Evolutionary conservation across 2,888 invertebrate genomes (phyloP).

Genomic region (Sabellastarte sp.): DNA sequence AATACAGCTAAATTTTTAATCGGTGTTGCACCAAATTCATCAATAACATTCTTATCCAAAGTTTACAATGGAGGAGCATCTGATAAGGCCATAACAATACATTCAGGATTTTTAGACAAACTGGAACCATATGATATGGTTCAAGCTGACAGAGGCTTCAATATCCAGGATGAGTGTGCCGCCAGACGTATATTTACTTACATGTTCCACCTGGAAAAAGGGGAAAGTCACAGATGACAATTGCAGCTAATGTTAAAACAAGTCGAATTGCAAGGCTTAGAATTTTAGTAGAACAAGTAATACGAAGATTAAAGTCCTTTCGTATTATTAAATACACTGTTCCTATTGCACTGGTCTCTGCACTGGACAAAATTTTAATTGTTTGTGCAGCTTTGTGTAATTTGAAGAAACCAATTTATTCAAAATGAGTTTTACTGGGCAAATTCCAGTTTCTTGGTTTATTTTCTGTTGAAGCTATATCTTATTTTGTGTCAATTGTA

Average conservation of each 20-base stretch:
- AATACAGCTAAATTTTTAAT: conserved; percentile 14
- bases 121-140: conserved; percentile 4
- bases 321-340: conserved; percentile 1
- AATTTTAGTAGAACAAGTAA: conserved; percentile 9
- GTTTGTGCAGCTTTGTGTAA: conserved; percentile 5
- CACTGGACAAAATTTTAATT: background rate
- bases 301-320: conserved; percentile 8
- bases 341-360: background rate
- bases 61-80: background rate
- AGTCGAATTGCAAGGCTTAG: background rate
- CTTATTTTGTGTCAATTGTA: too few relatives aligned
- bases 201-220: conserved; percentile 1
- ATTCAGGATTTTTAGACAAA: conserved; percentile 1
- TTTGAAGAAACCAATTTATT: background rate
- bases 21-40: conserved; percentile 7
- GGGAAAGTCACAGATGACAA: background rate
- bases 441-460: background rate
- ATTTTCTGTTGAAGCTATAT: too few relatives aligned
- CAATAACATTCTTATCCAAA: conserved; percentile 6
- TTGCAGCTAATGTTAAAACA: background rate
- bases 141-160: conserved; percentile 9
- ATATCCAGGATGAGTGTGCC: conserved; percentile 6
- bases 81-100: conserved; percentile 2
- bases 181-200: background rate
- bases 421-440: background rate